Evolutionary conservation across 2,113 vertebrate species (phyloP).

Genomic region (Orthochromis indermauri): DNA sequence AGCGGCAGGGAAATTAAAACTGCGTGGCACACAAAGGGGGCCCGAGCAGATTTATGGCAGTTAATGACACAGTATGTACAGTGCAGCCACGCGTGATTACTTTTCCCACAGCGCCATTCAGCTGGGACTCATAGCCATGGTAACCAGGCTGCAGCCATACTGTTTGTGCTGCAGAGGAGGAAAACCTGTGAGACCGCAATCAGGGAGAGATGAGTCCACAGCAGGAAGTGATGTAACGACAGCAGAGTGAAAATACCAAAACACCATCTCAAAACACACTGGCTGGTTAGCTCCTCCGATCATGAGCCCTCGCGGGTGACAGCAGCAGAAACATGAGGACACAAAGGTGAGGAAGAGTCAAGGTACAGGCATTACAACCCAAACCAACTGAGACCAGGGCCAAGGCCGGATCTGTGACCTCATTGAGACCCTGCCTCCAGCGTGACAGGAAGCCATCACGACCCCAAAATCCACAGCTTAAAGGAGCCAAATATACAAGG

Average conservation of each 20-base stretch:
- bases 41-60: not conserved
- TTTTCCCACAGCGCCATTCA: constrained; percentile 60
- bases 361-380: not conserved
- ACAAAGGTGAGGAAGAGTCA: not conserved
- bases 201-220: not conserved
- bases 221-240: not conserved
- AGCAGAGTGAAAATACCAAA: not conserved
- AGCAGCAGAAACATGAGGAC: not conserved
- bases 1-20: not conserved
- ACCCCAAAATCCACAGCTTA: not conserved
- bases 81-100: constrained; percentile 44
- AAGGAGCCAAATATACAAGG: not conserved
- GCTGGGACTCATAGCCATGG: constrained; percentile 3
- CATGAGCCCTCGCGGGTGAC: fast-evolving
- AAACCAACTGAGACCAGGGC: not conserved
- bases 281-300: not conserved
- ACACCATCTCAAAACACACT: not conserved
- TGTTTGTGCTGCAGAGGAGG: not conserved
- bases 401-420: not conserved
- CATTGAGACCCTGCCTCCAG: not conserved
- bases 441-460: not conserved
- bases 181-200: not conserved
- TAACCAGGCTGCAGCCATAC: not conserved
- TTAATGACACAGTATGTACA: constrained; percentile 10
- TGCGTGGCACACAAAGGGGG: not conserved